A percentile compares a stretch with the other conserved stretches of the same genome.
These are phyloP conservation scores for Trichechus manatus DNA, from an alignment of 2,113 vertebrate species.

Conservation along the genomic window DNA sequence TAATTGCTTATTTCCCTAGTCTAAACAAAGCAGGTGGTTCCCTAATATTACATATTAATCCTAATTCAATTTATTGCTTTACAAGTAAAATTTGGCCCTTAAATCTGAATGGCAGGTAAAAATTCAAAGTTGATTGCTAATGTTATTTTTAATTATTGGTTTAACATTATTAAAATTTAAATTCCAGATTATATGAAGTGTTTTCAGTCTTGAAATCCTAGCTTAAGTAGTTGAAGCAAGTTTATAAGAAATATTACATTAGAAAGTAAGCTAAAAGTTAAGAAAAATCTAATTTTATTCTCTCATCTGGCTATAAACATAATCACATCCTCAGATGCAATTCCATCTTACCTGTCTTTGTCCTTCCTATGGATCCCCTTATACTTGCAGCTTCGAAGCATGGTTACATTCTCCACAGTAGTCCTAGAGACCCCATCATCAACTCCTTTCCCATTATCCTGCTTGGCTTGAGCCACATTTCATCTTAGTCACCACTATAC, in stretches of 20 bases:
- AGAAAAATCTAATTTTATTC: background rate
- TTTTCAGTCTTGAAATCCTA: conserved; percentile 35
- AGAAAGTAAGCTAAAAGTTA: background rate
- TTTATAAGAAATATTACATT: background rate
- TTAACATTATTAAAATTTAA: conserved; percentile 45
- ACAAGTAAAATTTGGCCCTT: background rate
- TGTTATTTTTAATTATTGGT: conserved; percentile 26
- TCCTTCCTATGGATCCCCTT: background rate
- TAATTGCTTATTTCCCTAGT: conserved; percentile 41
- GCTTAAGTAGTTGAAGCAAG: background rate
- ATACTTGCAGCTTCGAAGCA: background rate
- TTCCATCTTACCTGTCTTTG: background rate
- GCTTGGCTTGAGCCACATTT: background rate
- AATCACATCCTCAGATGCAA: background rate
- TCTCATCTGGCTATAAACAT: background rate
- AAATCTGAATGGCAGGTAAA: conserved; percentile 47
- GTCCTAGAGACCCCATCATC: background rate
- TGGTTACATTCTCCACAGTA: background rate
- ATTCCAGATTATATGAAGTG: background rate
- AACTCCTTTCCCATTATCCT: background rate
- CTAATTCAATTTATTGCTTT: background rate
- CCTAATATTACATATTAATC: background rate
- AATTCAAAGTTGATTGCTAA: conserved; percentile 38
- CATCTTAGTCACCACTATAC: background rate
- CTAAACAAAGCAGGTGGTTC: conserved; percentile 29